Evolutionary conservation across 1,140 invertebrate species (phyloP).

Genomic region (Xylocopa sonorina): DNA sequence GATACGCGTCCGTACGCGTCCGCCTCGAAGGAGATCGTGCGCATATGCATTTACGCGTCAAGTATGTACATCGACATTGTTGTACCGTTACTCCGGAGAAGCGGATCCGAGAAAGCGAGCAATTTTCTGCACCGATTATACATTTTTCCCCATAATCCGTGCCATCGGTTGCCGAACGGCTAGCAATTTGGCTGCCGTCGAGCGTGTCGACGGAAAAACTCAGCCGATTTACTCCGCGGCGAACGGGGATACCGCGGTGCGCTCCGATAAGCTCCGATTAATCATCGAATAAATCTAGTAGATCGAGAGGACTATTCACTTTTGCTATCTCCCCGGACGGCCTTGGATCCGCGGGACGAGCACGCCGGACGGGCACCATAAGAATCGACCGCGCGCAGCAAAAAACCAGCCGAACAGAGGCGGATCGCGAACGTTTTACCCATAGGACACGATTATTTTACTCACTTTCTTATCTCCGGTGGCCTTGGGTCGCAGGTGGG

Average conservation of each 20-base stretch:
- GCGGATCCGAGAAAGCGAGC: constrained; percentile 30
- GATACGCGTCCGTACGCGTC: no score
- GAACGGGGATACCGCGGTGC: no score
- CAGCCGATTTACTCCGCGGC: no score
- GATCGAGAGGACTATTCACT: no score
- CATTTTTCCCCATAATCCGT: neutral
- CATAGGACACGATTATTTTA: neutral
- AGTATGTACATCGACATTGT: constrained; percentile 22
- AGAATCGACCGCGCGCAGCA: neutral
- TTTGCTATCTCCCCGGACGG: no score
- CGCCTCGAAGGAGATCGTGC: constrained; percentile 20
- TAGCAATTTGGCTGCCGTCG: neutral
- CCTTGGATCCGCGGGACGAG: constrained; percentile 11
- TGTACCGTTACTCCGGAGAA: constrained; percentile 21
- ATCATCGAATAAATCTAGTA: no score
- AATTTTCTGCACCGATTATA: constrained; percentile 37
- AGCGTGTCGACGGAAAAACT: no score
- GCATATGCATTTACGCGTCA: neutral
- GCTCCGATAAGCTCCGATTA: no score
- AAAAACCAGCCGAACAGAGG: neutral
- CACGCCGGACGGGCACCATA: neutral
- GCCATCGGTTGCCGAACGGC: neutral
- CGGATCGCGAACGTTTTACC: neutral
- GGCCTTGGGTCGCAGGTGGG: neutral
- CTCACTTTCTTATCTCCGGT: neutral